Evolutionary conservation across 2,113 vertebrate species (phyloP), one percentile per base, ranked within the genome.

Genomic region (Junco hyemalis): DNA sequence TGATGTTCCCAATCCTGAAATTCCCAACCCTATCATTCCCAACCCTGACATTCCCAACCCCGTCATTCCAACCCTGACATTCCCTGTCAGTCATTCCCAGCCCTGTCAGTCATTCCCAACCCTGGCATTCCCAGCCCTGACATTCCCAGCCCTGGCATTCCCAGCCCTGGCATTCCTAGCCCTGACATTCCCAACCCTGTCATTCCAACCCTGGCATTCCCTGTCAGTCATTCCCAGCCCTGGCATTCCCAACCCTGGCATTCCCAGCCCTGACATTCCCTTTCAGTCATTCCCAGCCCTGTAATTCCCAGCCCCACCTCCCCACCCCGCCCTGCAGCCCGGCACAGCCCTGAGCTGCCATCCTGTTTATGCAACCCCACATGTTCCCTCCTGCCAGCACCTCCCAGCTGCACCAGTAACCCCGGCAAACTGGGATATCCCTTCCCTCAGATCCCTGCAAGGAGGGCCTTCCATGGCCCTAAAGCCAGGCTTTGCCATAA

Each of bases 351-450:
- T 8, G 61, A 40, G 83, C 81, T 87, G 80, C 86, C 14, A 36
- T 50, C 73, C 80, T 47, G 72, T 14, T 57, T 44, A 11, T 38
- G 9, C 0, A 29, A 16, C 42, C 53, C 63, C 31, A 26, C 12
- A 0, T 0, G 0, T 2, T 81, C 81, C 71, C 63, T 66, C 21
- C 57, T 44, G 2, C 31, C 38, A 24, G 17, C 8, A 56, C 63
- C 51, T 86, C 72, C 94, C 84, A 81, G 81, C 65, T 29, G 88
- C 56, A 31, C 86, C 92, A 69, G 68, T 8, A 35, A 81, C 73
- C 36, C 33, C 9, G 8, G 38, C 31, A 40, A 71, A 59, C 82
- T 45, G 87, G 83, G 79, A 81, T 44, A 69, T n/a, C 86, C 88
- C 69, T 77, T 45, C 44, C 71, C 66, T 85, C 18, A 11, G 53